Conservation (phyloP, 2,797 vertebrate genomes). For the Gymnoscopelus microlampas region DNA sequence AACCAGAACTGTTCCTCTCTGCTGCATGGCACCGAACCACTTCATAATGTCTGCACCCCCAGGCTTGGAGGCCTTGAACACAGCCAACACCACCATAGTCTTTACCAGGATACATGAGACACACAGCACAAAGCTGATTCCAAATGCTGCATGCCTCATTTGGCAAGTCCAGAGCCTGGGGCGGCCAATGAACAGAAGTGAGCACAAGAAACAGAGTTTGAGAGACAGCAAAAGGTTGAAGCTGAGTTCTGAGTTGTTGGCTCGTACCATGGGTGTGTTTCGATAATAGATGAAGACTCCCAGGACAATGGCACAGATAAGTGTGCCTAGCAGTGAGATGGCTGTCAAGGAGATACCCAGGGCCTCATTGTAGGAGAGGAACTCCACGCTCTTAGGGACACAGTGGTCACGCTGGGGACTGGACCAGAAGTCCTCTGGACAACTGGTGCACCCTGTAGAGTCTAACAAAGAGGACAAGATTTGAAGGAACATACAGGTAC, state of each 20-base stretch:
- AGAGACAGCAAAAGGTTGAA: conserved; percentile 45
- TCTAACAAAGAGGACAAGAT: conserved; percentile 39
- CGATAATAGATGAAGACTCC: conserved; percentile 37
- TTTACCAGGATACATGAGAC: no score
- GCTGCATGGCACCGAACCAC: no score
- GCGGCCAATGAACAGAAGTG: conserved; percentile 34
- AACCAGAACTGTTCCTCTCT: no score
- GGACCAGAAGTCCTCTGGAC: conserved; percentile 34
- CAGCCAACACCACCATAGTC: conserved; percentile 1
- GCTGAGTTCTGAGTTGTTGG: conserved; percentile 59
- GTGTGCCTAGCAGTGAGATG: conserved; percentile 33
- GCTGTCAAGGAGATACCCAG: conserved; percentile 52
- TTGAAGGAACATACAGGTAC: conserved; percentile 48
- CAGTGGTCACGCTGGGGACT: no score
- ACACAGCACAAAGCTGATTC: no score
- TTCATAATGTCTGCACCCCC: no score
- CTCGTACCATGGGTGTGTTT: conserved; percentile 49
- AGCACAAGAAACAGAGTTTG: conserved; percentile 50
- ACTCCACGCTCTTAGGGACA: no score
- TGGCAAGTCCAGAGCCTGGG: no score
- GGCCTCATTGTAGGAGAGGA: not conserved
- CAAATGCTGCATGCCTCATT: no score
- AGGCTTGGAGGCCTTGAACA: no score
- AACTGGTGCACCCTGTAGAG: conserved; percentile 22
- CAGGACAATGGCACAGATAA: conserved; percentile 36